Evolutionary conservation across 2,888 invertebrate genomes (phyloP), one percentile per base, ranked within the genome.

Genomic region (Spodoptera picta): DNA sequence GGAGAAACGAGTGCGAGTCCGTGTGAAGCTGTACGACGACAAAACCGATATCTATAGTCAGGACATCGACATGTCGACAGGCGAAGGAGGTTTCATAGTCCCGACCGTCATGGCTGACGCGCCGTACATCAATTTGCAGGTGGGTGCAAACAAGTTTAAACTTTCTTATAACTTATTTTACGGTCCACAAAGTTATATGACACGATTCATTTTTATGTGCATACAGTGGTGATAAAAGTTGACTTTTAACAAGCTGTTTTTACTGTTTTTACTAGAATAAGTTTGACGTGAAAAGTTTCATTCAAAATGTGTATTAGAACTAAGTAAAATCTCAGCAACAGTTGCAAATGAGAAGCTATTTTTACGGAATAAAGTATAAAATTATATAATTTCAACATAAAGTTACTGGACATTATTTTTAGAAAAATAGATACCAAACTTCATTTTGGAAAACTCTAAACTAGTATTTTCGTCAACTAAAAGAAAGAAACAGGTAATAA

Each of bases 41-140:
- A 95, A 95, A 10, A 96, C 96, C 0, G 96, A 96, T 70, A 96
- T 96, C 85, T 96, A 96, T 87, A 96, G 96, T 71, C 96, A 96
- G 85, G 96, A 96, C 73, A 96, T 96, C 55, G 96, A 96, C 86
- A 96, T 96, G 92, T 95, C 96, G 0, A 95, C 95, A 4, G 96
- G 96, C 0, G 96, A 96, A 83, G 96, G 96, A 1, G 96, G 96
- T 5, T 96, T 96, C 81, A 94, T 96, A n/a, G 96, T 96, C 0
- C 96, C 96, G 0, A 96, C 96, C 50, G 96, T 96, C 27, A 90
- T 96, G 90, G 96, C 96, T 2, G 96, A 96, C 81, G 96, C 96
- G 69, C 96, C 96, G 24, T 95, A 95, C 68, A 95, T 96, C 72
- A 96, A 96, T 63, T 88, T 96, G 42, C 96, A 96, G 95, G 96